Conservation (phyloP, 1,140 invertebrate species). For the Panulirus ornatus region DNA sequence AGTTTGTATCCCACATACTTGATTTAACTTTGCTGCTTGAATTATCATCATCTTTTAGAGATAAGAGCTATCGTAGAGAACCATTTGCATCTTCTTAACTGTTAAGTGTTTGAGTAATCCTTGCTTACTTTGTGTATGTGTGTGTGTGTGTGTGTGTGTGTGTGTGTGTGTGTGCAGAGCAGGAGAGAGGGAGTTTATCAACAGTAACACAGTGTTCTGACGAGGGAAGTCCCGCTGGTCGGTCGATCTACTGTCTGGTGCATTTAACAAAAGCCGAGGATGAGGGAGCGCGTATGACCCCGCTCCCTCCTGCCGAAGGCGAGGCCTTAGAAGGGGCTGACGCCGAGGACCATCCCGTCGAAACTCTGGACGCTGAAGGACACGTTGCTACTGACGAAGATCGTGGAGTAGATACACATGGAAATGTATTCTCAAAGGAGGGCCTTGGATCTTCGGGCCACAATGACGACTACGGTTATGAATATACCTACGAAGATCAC, state of each 20-base stretch:
- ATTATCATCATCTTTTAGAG: neutral
- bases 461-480: neutral
- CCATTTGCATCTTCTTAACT: neutral
- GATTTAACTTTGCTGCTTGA: neutral
- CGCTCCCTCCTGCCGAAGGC: neutral
- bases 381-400: too few relatives aligned
- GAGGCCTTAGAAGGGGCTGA: neutral
- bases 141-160: too few relatives aligned
- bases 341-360: neutral
- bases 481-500: constrained; percentile 13
- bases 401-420: too few relatives aligned
- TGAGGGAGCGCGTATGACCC: neutral
- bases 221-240: neutral
- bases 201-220: constrained; percentile 22
- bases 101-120: neutral
- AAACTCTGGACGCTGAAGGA: too few relatives aligned
- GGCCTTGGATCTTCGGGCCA: too few relatives aligned
- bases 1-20: too few relatives aligned
- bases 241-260: constrained; percentile 1
- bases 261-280: neutral
- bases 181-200: constrained; percentile 15
- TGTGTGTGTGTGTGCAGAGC: constrained; percentile 39
- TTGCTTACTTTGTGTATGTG: constrained; percentile 45
- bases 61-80: neutral
- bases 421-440: too few relatives aligned